Percentiles rank a stretch among this genome's conserved stretches.
phyloP scores from a whole-genome alignment of 2,888 invertebrate species.

The Trichopria drosophilae region DNA sequence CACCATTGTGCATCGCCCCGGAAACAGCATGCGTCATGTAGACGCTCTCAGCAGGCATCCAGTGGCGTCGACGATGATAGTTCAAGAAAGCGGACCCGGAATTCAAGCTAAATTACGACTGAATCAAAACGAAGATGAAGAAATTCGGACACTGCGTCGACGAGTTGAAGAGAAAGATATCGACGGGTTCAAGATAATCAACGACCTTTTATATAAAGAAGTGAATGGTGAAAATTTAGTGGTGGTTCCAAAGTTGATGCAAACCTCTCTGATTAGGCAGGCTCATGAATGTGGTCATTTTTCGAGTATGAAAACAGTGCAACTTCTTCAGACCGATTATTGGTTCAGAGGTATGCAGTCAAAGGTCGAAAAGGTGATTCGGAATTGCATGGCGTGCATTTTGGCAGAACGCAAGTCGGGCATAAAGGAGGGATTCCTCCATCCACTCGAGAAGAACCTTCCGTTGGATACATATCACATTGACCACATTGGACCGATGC shows the following conservation, averaged over 20 bases:
- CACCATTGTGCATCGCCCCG: constrained; percentile 20
- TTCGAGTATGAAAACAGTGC: constrained; percentile 24
- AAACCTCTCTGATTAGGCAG: too few relatives aligned
- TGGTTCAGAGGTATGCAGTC: not conserved
- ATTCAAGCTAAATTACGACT: constrained; percentile 11
- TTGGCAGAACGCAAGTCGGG: not conserved
- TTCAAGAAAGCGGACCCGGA: constrained; percentile 3
- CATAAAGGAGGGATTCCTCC: not conserved
- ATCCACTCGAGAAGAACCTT: constrained; percentile 1
- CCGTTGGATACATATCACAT: constrained; percentile 8
- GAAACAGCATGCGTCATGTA: constrained; percentile 27
- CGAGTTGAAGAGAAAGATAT: constrained; percentile 5
- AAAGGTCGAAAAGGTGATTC: not conserved
- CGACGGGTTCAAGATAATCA: constrained; percentile 24
- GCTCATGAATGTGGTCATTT: constrained; percentile 33
- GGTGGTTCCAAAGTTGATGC: too few relatives aligned
- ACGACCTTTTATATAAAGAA: constrained; percentile 13
- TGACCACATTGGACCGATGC: too few relatives aligned
- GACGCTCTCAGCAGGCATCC: constrained; percentile 34
- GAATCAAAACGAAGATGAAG: constrained; percentile 21
- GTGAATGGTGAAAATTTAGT: constrained; percentile 10
- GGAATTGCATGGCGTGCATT: not conserved
- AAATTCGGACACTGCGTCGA: constrained; percentile 11
- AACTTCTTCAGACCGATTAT: constrained; percentile 9
- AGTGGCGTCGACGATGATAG: constrained; percentile 2